These are phyloP conservation scores for Adelosebastes latens DNA, from an alignment of 2,797 vertebrate genomes.

Conservation along the genomic window DNA sequence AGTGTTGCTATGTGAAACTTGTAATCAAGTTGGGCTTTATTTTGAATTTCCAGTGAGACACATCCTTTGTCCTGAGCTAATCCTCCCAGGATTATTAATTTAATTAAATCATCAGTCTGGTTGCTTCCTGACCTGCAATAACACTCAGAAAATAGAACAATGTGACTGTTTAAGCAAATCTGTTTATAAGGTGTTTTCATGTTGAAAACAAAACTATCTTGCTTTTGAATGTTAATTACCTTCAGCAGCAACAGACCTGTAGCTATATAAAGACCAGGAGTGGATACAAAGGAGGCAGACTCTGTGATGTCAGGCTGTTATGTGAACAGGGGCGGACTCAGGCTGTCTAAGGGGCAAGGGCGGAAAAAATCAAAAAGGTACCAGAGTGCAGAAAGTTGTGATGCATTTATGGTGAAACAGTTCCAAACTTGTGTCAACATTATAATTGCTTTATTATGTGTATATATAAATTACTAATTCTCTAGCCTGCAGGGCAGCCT, in stretches of 20 bases:
- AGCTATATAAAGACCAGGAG: neutral
- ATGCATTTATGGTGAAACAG: neutral
- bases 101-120: conserved; percentile 20
- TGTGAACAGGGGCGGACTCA: neutral
- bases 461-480: neutral
- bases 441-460: neutral
- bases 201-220: neutral
- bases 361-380: neutral
- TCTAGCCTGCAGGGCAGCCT: neutral
- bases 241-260: neutral
- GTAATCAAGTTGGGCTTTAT: conserved; percentile 8
- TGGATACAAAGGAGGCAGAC: neutral
- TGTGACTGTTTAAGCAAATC: too few species aligned
- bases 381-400: neutral
- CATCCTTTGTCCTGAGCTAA: conserved; percentile 27
- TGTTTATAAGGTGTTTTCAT: neutral
- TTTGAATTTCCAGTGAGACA: conserved; percentile 15
- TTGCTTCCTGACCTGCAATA: neutral
- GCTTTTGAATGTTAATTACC: neutral
- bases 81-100: neutral
- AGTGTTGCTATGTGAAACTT: conserved; percentile 9
- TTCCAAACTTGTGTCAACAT: neutral
- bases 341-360: neutral
- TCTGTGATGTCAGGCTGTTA: conserved; percentile 28
- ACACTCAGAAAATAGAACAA: too few species aligned